Evolutionary conservation across 2,888 invertebrate species (phyloP).

Genomic region (Lordiphosa fenestrarum): DNA sequence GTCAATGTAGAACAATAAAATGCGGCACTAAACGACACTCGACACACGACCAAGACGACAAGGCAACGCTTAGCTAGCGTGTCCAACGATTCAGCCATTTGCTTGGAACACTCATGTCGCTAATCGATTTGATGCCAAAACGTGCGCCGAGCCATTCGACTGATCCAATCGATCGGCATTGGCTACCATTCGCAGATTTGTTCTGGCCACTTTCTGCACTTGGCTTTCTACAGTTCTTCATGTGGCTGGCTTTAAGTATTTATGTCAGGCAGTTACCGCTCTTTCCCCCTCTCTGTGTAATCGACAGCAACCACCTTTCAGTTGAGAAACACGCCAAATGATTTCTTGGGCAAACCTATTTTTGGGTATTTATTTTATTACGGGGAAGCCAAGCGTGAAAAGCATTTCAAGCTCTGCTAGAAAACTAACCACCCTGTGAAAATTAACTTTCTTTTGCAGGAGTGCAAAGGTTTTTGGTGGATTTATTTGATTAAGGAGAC

Average conservation of each 20-base stretch:
- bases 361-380: conserved; percentile 58
- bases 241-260: conserved; percentile 28
- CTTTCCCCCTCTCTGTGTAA: conserved; percentile 1
- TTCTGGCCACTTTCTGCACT: conserved; percentile 44
- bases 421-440: conserved; percentile 4
- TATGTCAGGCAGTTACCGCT: conserved; percentile 41
- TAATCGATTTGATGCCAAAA: conserved; percentile 68
- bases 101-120: conserved; percentile 43
- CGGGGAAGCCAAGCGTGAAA: conserved; percentile 34
- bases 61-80: conserved; percentile 33
- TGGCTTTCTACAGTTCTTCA: conserved; percentile 47
- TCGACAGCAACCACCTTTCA: conserved; percentile 18
- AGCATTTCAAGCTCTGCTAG: conserved; percentile 18
- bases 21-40: conserved; percentile 57
- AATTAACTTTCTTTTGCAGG: not conserved
- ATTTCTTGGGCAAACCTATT: conserved; percentile 48
- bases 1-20: conserved; percentile 52
- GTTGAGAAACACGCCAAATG: not conserved
- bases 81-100: conserved; percentile 34
- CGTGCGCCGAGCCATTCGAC: conserved; percentile 41
- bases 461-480: no score
- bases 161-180: conserved; percentile 36
- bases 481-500: no score
- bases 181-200: conserved; percentile 34
- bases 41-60: conserved; percentile 27